Percentiles rank a stretch among this genome's conserved stretches.
phyloP scores from a whole-genome alignment of 2,888 invertebrate species.

The Calameuta filiformis region DNA sequence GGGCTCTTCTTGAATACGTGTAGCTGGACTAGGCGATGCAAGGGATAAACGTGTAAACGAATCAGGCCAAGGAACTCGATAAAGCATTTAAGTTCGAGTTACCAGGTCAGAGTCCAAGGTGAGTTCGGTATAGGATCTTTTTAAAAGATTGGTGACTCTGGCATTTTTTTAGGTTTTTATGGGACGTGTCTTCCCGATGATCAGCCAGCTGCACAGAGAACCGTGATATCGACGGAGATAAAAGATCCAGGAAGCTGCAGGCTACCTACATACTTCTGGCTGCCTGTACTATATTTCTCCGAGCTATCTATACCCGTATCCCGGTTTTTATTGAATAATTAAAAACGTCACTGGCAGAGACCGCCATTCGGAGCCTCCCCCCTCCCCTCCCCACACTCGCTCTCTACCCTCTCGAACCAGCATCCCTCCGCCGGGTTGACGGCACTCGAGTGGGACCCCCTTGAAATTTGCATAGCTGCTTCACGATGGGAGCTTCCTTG shows the following conservation, averaged over 20 bases:
- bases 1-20: not conserved
- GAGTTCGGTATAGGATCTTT: not conserved
- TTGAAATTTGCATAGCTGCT: conserved; percentile 58
- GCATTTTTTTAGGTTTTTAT: not conserved
- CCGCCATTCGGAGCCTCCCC: conserved; percentile 2
- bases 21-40: not conserved
- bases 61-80: not conserved
- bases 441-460: conserved; percentile 30
- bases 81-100: not conserved
- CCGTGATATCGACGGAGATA: not conserved
- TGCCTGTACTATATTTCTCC: not conserved
- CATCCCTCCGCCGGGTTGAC: not conserved
- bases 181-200: not conserved
- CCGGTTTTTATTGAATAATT: conserved; percentile 55
- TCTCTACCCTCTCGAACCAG: not conserved
- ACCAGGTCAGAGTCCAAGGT: not conserved
- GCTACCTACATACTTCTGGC: not conserved
- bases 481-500: conserved; percentile 46
- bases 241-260: not conserved
- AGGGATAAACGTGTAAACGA: not conserved
- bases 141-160: not conserved
- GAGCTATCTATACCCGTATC: conserved; percentile 30
- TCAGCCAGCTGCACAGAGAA: not conserved
- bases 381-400: not conserved
- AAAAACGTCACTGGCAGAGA: conserved; percentile 56